Percentiles rank a stretch among this genome's conserved stretches.
Conservation (phyloP, 2,888 invertebrate species). For the Synanthedon andrenaeformis region DNA sequence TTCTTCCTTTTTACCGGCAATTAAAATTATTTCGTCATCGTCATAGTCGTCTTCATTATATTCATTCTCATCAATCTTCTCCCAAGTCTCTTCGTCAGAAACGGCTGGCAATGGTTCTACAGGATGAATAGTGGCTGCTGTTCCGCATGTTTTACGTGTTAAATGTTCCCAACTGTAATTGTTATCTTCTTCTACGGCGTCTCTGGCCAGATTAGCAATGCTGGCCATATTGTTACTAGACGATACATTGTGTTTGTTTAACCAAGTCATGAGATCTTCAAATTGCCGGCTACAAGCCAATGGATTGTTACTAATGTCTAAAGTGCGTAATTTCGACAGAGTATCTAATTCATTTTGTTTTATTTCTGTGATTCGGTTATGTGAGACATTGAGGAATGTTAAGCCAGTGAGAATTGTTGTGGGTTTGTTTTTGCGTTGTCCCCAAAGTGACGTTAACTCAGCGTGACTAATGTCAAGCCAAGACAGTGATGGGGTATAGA, state of each 20-base stretch:
- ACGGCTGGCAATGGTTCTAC: slow-evolving; percentile 42
- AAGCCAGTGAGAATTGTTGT: slow-evolving; percentile 64
- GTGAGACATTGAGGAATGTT: slow-evolving; percentile 69
- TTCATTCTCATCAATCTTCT: slow-evolving; percentile 50
- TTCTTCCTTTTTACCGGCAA: slow-evolving; percentile 10
- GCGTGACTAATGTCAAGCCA: slow-evolving; percentile 80
- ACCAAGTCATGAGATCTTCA: slow-evolving; percentile 74
- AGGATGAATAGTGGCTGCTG: slow-evolving; percentile 34
- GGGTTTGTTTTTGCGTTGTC: slow-evolving; percentile 57
- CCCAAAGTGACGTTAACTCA: slow-evolving; percentile 75
- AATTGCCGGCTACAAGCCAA: slow-evolving; percentile 77
- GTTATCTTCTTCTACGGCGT: slow-evolving; percentile 39
- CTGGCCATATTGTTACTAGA: slow-evolving; percentile 53
- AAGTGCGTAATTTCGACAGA: slow-evolving; percentile 66
- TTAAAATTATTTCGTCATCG: slow-evolving; percentile 22
- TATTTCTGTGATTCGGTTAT: slow-evolving; percentile 71
- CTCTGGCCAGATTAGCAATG: slow-evolving; percentile 50
- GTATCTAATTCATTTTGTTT: slow-evolving; percentile 71
- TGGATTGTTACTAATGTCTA: slow-evolving; percentile 76
- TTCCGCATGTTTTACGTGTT: slow-evolving; percentile 53
- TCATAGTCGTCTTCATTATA: slow-evolving; percentile 32
- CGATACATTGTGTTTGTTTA: slow-evolving; percentile 69
- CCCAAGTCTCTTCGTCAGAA: slow-evolving; percentile 62
- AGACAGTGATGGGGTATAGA: slow-evolving; percentile 70
- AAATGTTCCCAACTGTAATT: slow-evolving; percentile 62